These are phyloP conservation scores for Druceiella hillmani DNA, from an alignment of 2,888 invertebrate species.

Conservation along the genomic window DNA sequence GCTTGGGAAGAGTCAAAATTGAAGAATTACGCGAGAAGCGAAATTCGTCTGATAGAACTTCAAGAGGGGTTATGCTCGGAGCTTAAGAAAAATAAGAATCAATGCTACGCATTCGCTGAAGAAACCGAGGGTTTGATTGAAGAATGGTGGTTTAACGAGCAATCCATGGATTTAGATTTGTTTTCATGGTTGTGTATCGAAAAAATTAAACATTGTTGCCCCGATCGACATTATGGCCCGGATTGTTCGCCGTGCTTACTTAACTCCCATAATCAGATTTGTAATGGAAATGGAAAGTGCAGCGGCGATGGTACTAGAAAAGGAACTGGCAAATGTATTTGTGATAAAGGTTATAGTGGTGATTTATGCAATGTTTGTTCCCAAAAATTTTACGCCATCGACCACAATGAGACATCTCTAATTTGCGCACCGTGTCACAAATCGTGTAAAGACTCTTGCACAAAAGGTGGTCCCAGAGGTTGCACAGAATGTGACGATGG, in stretches of 20 bases:
- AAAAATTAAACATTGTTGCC: conserved; percentile 75
- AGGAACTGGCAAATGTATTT: conserved; percentile 87
- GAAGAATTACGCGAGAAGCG: conserved; percentile 78
- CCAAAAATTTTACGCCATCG: conserved; percentile 60
- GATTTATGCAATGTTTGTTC: conserved; percentile 71
- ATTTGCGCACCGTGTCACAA: conserved; percentile 72
- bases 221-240: conserved; percentile 73
- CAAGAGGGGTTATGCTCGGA: conserved; percentile 80
- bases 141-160: conserved; percentile 81
- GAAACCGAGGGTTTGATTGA: conserved; percentile 76
- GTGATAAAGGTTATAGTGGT: conserved; percentile 76
- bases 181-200: conserved; percentile 73
- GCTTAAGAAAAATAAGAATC: conserved; percentile 61
- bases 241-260: conserved; percentile 69
- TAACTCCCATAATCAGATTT: conserved; percentile 54
- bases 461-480: conserved; percentile 61
- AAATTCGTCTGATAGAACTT: conserved; percentile 86
- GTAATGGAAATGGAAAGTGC: conserved; percentile 72
- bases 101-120: conserved; percentile 79
- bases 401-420: conserved; percentile 58
- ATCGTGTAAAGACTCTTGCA: conserved; percentile 71
- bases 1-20: conserved; percentile 90
- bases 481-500: conserved; percentile 56
- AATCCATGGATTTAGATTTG: conserved; percentile 37
- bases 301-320: conserved; percentile 86